Evolutionary conservation across 2,888 invertebrate species (phyloP).

Genomic region (Thumatha senex): DNA sequence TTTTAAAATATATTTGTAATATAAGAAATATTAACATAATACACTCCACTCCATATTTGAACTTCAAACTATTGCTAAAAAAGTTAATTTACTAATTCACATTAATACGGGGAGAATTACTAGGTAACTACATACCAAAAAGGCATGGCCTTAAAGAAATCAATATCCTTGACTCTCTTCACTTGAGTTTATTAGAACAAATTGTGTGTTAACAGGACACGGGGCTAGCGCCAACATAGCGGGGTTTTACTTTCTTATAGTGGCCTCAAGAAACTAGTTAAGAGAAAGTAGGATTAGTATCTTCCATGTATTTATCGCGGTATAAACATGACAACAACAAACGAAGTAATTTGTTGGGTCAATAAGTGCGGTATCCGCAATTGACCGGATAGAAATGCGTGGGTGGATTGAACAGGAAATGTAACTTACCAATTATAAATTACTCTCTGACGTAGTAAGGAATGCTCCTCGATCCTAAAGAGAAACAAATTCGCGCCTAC

Average conservation of each 20-base stretch:
- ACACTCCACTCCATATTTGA: too few species aligned
- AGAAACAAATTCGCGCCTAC: slow-evolving; percentile 74
- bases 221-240: slow-evolving; percentile 75
- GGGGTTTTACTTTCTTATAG: slow-evolving; percentile 82
- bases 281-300: slow-evolving; percentile 81
- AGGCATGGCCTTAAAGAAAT: slow-evolving; percentile 35
- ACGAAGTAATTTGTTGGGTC: slow-evolving; percentile 26
- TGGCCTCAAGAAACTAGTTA: slow-evolving; percentile 80
- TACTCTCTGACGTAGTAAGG: slow-evolving; percentile 49
- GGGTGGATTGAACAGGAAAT: slow-evolving; percentile 30
- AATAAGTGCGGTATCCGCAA: slow-evolving; percentile 26
- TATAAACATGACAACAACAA: slow-evolving; percentile 53
- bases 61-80: too few species aligned
- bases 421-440: slow-evolving; percentile 46
- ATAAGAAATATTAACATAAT: too few species aligned
- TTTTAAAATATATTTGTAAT: too few species aligned
- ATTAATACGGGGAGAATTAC: too few species aligned
- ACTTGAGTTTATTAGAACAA: slow-evolving; percentile 47
- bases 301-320: slow-evolving; percentile 69
- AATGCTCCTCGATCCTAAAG: slow-evolving; percentile 46
- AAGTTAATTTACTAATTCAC: too few species aligned
- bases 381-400: slow-evolving; percentile 22
- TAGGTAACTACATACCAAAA: slow-evolving; percentile 4
- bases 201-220: slow-evolving; percentile 81
- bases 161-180: slow-evolving; percentile 66